Evolutionary conservation across 2,113 vertebrate genomes (phyloP).

Genomic region (Trachemys scripta): DNA sequence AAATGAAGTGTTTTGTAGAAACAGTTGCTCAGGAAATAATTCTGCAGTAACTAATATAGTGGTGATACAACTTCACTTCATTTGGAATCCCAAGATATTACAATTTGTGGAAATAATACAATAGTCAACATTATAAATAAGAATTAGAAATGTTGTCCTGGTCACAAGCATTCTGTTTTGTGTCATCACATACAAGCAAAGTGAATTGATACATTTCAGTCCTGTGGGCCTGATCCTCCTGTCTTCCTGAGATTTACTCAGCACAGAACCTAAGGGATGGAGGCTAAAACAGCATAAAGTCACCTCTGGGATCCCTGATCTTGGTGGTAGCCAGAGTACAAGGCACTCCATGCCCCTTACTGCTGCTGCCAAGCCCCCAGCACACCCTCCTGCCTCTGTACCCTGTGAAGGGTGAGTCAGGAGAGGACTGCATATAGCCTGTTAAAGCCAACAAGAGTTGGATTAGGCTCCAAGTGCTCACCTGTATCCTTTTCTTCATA

Average conservation of each 20-base stretch:
- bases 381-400: background rate
- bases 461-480: background rate
- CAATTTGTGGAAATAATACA: background rate
- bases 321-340: background rate
- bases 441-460: rapidly evolving
- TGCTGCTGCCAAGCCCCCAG: background rate
- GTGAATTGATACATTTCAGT: background rate
- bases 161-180: background rate
- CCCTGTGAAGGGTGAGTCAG: background rate
- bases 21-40: background rate
- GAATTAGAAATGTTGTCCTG: background rate
- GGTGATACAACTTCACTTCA: background rate
- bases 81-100: background rate
- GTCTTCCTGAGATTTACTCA: background rate
- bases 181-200: background rate
- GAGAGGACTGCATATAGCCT: background rate
- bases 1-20: background rate
- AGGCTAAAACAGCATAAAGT: background rate
- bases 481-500: rapidly evolving
- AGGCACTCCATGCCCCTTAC: background rate
- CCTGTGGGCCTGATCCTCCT: background rate
- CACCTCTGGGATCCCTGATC: background rate
- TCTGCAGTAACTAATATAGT: background rate
- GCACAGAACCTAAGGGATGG: background rate
- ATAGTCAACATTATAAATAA: background rate